Evolutionary conservation across 1,140 invertebrate genomes (phyloP).

Genomic region (Tetragnatha versicolor): DNA sequence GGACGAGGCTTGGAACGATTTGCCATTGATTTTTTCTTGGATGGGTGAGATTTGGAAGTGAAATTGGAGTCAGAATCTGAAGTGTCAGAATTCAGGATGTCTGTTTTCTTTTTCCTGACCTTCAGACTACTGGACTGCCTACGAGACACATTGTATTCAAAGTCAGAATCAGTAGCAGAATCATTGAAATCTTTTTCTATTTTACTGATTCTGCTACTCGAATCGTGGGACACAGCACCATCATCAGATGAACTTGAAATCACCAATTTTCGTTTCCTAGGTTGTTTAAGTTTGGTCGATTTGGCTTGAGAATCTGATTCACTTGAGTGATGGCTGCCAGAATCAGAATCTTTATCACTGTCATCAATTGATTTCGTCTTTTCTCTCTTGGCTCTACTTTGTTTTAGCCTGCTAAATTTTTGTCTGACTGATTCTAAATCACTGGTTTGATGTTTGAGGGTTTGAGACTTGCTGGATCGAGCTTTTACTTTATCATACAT

Average conservation of each 20-base stretch:
- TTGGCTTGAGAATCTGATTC: conserved; percentile 43
- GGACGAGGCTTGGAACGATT: conserved; percentile 9
- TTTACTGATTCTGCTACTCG: conserved; percentile 33
- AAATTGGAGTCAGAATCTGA: conserved; percentile 63
- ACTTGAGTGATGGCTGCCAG: conserved; percentile 29
- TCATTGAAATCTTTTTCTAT: conserved; percentile 46
- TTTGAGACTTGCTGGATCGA: conserved; percentile 74
- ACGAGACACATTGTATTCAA: conserved; percentile 43
- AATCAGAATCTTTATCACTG: conserved; percentile 54
- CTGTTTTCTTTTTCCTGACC: conserved; percentile 62
- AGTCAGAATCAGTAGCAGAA: conserved; percentile 52
- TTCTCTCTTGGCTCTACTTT: conserved; percentile 67
- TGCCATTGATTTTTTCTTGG: conserved; percentile 69
- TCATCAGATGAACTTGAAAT: conserved; percentile 56
- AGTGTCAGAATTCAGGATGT: conserved; percentile 59
- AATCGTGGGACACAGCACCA: conserved; percentile 18
- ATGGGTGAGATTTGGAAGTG: conserved; percentile 75
- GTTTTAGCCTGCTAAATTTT: conserved; percentile 86
- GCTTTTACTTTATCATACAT: conserved; percentile 99
- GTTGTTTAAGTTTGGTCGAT: conserved; percentile 33
- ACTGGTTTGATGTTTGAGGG: conserved; percentile 79
- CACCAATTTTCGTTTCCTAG: conserved; percentile 52
- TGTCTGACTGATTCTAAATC: conserved; percentile 85
- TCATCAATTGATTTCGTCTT: conserved; percentile 47
- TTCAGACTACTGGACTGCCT: conserved; percentile 34